Evolutionary conservation across 2,888 invertebrate species (phyloP).

Genomic region (Agonum fuliginosum): DNA sequence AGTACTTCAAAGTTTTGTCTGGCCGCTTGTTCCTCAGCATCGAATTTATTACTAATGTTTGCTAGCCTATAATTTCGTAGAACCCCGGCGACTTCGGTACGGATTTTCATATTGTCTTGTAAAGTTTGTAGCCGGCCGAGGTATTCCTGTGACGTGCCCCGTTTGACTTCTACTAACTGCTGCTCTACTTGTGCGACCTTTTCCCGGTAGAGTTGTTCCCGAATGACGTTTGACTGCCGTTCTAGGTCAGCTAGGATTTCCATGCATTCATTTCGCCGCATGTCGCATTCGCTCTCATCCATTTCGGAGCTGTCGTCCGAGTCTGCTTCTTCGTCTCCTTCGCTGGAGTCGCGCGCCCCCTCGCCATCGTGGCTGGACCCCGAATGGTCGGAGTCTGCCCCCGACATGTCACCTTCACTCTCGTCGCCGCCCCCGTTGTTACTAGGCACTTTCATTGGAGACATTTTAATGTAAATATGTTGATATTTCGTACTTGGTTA

Average conservation of each 20-base stretch:
- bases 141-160: constrained; percentile 92
- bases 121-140: constrained; percentile 89
- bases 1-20: constrained; percentile 93
- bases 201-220: constrained; percentile 93
- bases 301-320: constrained; percentile 92
- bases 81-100: constrained; percentile 93
- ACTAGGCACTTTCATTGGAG: constrained; percentile 78
- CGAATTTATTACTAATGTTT: constrained; percentile 89
- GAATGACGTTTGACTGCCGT: constrained; percentile 88
- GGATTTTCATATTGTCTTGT: constrained; percentile 87
- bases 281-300: constrained; percentile 94
- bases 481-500: background rate
- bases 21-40: constrained; percentile 92
- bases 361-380: constrained; percentile 81
- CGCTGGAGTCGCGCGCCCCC: constrained; percentile 81
- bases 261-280: constrained; percentile 86
- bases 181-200: constrained; percentile 88
- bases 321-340: constrained; percentile 87
- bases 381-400: constrained; percentile 82
- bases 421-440: constrained; percentile 74
- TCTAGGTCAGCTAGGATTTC: constrained; percentile 92
- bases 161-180: constrained; percentile 89
- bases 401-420: constrained; percentile 81
- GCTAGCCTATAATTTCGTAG: constrained; percentile 85
- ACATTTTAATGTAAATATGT: constrained; percentile 72